Base-by-base conservation (phyloP, 2,888 invertebrate genomes). In the Amblyteles armatorius region DNA sequence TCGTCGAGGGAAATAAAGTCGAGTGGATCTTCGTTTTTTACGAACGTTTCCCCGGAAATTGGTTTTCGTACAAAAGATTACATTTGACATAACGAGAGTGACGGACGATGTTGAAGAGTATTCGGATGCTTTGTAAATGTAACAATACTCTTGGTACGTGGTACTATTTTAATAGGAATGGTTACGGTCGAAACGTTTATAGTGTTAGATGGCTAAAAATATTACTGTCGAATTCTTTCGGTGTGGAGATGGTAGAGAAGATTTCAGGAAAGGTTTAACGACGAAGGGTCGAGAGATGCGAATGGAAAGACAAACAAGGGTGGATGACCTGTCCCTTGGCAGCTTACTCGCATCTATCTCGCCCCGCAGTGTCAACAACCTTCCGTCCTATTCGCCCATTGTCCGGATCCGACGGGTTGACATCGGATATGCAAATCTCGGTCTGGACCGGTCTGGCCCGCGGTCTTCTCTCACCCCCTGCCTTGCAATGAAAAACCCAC, bases 401-500 rank as follows among this genome's bases (percentile, higher is more conserved):
- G 26, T 9, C 11, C 84, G 84, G 84, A 89, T 87, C 88, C 86
- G 86, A 83, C 85, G 88, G 84, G 88, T 90, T 90, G 90, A 90
- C 91, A 89, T 90, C 90, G 90, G 90, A 91, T 91, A 91, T 91
- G 92, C 89, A 92, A 91, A 92, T 92, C 89, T 87, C 83, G 79
- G 78, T 82, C 86, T 68, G 78, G 63, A 87, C 83, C 78, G 80
- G 80, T 87, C 87, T 68, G 36, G 78, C 83, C 78, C 78, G 71
- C 71, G 82, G 76, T 82, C 55, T 71, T 60, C 65, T 26, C 36
- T 72, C 29, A 50, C 19, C 50, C 36, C 26, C 71, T 29, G n/a
- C 52, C 63, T 22, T 0, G 11, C 86, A 85, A 86, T 89, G 88
- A 69, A 87, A 63, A 91, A 90, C 88, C 83, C 89, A 80, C 73